These are phyloP conservation scores for Meriones unguiculatus DNA, from an alignment of 2,113 vertebrate species.

Conservation along the genomic window DNA sequence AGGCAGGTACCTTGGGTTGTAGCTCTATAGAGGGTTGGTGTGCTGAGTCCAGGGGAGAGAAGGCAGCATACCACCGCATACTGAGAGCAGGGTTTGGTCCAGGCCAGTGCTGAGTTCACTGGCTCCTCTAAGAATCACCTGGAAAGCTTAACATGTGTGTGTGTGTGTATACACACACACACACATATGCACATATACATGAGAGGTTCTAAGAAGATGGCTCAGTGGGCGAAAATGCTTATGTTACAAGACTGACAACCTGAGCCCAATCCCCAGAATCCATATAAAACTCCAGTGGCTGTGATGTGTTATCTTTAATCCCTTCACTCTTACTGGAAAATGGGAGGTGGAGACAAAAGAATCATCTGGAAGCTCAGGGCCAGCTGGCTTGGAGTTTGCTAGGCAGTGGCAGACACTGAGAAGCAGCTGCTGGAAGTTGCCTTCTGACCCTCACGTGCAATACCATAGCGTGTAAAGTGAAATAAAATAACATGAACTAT, in stretches of 20 bases:
- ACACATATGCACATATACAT: background rate
- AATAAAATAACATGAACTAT: background rate
- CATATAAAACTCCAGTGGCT: background rate
- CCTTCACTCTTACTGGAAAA: background rate
- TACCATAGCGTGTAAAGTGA: background rate
- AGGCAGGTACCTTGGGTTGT: background rate
- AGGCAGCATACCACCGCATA: background rate
- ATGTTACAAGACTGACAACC: background rate
- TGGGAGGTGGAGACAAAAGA: background rate
- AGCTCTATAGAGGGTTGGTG: background rate
- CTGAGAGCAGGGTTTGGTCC: background rate
- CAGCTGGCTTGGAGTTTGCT: background rate
- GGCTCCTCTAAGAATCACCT: constrained; percentile 26
- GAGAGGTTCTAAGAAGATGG: background rate
- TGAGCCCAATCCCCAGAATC: background rate
- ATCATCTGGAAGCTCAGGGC: background rate
- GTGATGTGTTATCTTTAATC: background rate
- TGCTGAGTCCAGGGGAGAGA: background rate
- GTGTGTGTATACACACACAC: background rate
- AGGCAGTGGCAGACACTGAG: background rate
- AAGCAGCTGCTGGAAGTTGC: background rate
- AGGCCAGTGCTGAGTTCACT: background rate
- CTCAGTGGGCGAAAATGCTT: background rate
- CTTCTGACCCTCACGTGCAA: background rate
- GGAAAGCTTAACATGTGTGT: background rate